Conservation (phyloP, 2,113 vertebrate species). For the Sceloporus undulatus region DNA sequence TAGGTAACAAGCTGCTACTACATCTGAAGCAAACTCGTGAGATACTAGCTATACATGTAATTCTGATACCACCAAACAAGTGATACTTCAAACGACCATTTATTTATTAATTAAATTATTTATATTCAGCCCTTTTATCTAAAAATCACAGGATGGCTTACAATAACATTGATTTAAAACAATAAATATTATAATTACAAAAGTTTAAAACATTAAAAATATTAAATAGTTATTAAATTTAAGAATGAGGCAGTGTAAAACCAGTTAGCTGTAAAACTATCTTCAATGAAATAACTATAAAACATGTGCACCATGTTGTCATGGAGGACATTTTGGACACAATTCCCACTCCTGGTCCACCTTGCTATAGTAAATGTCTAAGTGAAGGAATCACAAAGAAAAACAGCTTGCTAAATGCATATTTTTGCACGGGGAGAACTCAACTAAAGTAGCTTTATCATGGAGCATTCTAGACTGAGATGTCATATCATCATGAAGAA, state of each 20-base stretch:
- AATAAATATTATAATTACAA: too few species aligned
- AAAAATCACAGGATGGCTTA: too few species aligned
- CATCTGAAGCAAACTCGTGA: background rate
- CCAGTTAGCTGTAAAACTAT: too few species aligned
- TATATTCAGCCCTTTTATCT: too few species aligned
- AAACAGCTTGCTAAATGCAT: background rate
- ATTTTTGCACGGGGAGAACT: background rate
- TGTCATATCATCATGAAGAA: too few species aligned
- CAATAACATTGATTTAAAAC: too few species aligned
- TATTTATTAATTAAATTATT: background rate
- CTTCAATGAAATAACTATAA: too few species aligned
- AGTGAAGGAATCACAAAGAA: background rate
- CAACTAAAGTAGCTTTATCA: background rate
- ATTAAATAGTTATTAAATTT: too few species aligned
- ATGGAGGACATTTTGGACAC: background rate
- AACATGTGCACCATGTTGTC: too few species aligned
- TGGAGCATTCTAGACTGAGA: background rate
- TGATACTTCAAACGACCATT: background rate
- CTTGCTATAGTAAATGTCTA: background rate
- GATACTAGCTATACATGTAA: background rate
- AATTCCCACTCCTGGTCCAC: background rate
- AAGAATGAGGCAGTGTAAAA: too few species aligned
- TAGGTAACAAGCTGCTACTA: background rate
- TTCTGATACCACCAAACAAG: background rate
- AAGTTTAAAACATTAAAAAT: too few species aligned